Base-by-base conservation (phyloP, 1,140 invertebrate genomes). In the Ostrea edulis region DNA sequence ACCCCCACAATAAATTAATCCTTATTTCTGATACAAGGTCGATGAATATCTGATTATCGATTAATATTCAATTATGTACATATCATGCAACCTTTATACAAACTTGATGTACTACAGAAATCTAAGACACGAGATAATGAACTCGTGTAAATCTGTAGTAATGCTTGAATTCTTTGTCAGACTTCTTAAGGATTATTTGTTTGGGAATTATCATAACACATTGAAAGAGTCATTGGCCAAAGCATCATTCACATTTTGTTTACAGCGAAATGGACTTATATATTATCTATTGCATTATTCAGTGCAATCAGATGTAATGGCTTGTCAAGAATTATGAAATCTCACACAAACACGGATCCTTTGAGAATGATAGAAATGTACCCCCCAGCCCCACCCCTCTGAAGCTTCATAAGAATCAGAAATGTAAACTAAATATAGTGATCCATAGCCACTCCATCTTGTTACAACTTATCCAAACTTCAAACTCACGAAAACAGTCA, bases 261-360 rank as follows among this genome's bases (percentile, higher is more conserved):
- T 77, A 77, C 68, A 77, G 3, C 9, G 12, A 77, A 29, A 9
- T 35, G 11, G 25, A 68, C 65, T 25, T 9, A 35, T 12, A 3
- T 5, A 11, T 29, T 77, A 77, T 35, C 29, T 29, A 12, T 25
- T 25, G 8, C 14, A 77, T 3, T 44, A 44, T 44, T 5, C 35
- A 44, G 35, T 44, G 25, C 29, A 77, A 29, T 8, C 3, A 29
- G 22, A 14, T 29, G 25, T 25, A 77, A 77, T n/a, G 12, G 11
- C 68, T 35, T 77, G 68, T 77, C 68, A 77, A 77, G 68, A 35
- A 25, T 77, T 77, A 77, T 35, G 29, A 29, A 77, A 77, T 14
- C n/a, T n/a, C 11, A 77, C 2, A 77, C 22, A 35, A 35, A 77
- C 4, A 22, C 25, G 4, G 5, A 44, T 44, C 35, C 35, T 44